These are phyloP conservation scores for Haliclona indistincta DNA, from an alignment of 37 sponge, comb jelly and placozoan genomes.

Conservation along the genomic window DNA sequence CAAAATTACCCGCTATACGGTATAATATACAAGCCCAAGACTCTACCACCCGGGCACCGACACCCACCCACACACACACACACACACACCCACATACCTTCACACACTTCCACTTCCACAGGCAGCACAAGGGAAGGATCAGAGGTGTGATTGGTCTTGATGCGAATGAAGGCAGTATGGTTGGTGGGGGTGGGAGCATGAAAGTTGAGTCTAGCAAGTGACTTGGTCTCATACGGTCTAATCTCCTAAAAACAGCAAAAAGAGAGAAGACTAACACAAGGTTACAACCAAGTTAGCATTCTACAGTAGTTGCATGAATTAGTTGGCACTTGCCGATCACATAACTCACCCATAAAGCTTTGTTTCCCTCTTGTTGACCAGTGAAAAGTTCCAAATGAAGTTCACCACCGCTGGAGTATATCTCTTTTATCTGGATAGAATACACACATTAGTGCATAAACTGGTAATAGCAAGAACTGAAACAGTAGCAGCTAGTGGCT, in stretches of 20 bases:
- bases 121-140: slow-evolving; percentile 68
- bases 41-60: background rate
- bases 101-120: slow-evolving; percentile 80
- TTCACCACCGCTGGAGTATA: slow-evolving; percentile 85
- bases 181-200: slow-evolving; percentile 45
- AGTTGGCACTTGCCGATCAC: too few relatives aligned
- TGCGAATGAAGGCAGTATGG: slow-evolving; percentile 82
- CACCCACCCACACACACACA: background rate
- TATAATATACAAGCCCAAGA: too few relatives aligned
- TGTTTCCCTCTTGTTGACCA: slow-evolving; percentile 45
- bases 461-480: background rate
- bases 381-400: slow-evolving; percentile 82
- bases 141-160: slow-evolving; percentile 54
- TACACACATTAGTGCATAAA: background rate
- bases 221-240: slow-evolving; percentile 80
- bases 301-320: background rate
- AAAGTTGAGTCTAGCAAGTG: slow-evolving; percentile 70
- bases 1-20: too few relatives aligned
- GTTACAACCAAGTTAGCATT: background rate
- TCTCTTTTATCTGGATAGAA: slow-evolving; percentile 70
- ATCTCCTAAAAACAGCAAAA: slow-evolving; percentile 53
- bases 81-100: slow-evolving; percentile 15
- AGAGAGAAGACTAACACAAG: background rate
- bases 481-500: background rate
- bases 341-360: slow-evolving; percentile 70